Evolutionary conservation across 1,140 invertebrate genomes (phyloP).

Genomic region (Drosophila tropicalis): DNA sequence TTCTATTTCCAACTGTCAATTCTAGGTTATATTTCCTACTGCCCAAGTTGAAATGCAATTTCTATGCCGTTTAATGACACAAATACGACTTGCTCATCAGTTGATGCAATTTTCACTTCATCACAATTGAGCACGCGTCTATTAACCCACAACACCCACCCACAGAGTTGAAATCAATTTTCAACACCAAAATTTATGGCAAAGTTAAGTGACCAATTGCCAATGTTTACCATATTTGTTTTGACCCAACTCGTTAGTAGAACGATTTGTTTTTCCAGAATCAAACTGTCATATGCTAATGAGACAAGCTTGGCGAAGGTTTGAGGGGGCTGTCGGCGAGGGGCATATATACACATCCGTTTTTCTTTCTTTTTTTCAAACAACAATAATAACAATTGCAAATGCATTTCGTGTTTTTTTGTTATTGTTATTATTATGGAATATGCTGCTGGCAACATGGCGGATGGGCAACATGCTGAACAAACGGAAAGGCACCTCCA

Average conservation of each 20-base stretch:
- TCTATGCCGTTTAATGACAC: constrained; percentile 7
- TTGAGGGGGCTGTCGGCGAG: constrained; percentile 10
- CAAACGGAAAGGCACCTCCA: not conserved
- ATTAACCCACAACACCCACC: constrained; percentile 61
- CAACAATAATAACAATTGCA: constrained; percentile 50
- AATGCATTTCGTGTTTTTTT: constrained; percentile 53
- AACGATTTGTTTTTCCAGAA: constrained; percentile 15
- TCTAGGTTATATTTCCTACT: too few species aligned
- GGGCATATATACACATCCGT: constrained; percentile 63
- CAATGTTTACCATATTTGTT: constrained; percentile 50
- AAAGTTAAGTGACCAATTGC: constrained; percentile 19
- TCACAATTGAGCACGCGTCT: constrained; percentile 32
- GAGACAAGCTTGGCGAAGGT: constrained; percentile 30
- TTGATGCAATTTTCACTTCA: constrained; percentile 39
- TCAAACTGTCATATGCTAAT: constrained; percentile 54
- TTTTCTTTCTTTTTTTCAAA: constrained; percentile 26
- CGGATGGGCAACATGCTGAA: constrained; percentile 48
- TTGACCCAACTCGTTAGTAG: constrained; percentile 19
- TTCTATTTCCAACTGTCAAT: too few species aligned
- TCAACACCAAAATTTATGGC: constrained; percentile 59
- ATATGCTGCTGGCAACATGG: constrained; percentile 54
- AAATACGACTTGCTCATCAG: constrained; percentile 8
- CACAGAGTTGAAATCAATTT: constrained; percentile 24
- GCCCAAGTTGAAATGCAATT: constrained; percentile 6
- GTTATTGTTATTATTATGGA: constrained; percentile 30